Conservation (phyloP, 1,140 invertebrate species). For the Capitella teleta region DNA sequence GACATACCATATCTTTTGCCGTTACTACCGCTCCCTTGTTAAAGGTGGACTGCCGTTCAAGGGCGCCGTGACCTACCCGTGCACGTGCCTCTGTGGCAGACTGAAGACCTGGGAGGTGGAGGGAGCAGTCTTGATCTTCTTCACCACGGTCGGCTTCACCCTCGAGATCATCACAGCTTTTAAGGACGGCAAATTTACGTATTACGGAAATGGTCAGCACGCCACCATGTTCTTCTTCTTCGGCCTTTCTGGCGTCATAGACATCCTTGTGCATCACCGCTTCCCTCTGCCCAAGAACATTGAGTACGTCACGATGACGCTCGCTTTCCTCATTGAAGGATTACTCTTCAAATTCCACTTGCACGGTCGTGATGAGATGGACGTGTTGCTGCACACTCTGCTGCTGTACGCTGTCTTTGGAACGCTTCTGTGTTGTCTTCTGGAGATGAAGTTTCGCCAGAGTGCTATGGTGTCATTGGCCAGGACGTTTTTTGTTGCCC, state of each 20-base stretch:
- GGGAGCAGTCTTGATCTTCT: constrained; percentile 31
- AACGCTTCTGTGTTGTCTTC: constrained; percentile 23
- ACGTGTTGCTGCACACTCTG: constrained; percentile 44
- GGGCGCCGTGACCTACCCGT: constrained; percentile 31
- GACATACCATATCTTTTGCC: constrained; percentile 33
- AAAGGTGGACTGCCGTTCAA: constrained; percentile 22
- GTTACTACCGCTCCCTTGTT: constrained; percentile 26
- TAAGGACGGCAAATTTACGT: constrained; percentile 32
- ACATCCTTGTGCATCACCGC: constrained; percentile 35
- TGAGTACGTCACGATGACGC: constrained; percentile 36
- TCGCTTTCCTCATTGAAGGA: constrained; percentile 43
- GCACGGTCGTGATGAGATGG: constrained; percentile 42
- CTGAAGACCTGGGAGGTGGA: constrained; percentile 32
- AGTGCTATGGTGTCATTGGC: constrained; percentile 34
- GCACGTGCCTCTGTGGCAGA: constrained; percentile 25
- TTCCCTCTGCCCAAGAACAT: constrained; percentile 35
- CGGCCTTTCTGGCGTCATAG: constrained; percentile 40
- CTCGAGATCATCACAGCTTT: constrained; percentile 41
- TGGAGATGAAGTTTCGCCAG: constrained; percentile 39
- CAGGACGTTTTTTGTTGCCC: constrained; percentile 36
- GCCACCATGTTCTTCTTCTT: constrained; percentile 50
- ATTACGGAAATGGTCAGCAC: constrained; percentile 45
- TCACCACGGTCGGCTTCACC: constrained; percentile 35
- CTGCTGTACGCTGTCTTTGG: constrained; percentile 39
- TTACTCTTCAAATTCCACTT: constrained; percentile 47